Percentiles rank a stretch among this genome's conserved stretches.
Evolutionary conservation across 2,888 invertebrate genomes (phyloP).

Genomic region (Melipona bicolor): DNA sequence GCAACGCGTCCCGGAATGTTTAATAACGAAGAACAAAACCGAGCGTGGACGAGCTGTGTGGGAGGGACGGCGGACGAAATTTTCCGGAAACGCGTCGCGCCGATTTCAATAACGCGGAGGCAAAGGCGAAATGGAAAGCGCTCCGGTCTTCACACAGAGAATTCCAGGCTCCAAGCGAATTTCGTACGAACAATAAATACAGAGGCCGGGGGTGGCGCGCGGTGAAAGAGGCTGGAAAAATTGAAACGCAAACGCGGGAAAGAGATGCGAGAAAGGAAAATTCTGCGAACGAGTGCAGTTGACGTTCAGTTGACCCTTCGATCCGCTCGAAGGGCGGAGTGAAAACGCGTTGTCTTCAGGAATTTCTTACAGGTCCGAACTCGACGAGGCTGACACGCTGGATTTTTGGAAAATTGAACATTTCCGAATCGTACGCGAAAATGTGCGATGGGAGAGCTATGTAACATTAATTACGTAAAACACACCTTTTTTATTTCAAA

Average conservation of each 20-base stretch:
- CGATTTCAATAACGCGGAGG: conserved; percentile 64
- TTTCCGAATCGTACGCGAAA: too few relatives aligned
- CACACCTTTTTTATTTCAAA: too few relatives aligned
- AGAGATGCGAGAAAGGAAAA: background rate
- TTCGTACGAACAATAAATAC: conserved; percentile 74
- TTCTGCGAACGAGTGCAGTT: background rate
- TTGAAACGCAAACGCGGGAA: conserved; percentile 1
- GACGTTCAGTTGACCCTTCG: background rate
- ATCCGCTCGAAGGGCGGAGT: background rate
- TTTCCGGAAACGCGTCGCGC: conserved; percentile 52
- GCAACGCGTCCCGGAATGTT: conserved; percentile 62
- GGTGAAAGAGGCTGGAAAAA: conserved; percentile 3
- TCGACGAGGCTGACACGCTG: too few relatives aligned
- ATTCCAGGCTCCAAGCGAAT: conserved; percentile 65
- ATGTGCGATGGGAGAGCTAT: too few relatives aligned
- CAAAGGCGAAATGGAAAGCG: conserved; percentile 42
- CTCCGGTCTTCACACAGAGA: background rate
- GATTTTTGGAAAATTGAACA: too few relatives aligned
- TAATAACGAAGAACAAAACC: conserved; percentile 64
- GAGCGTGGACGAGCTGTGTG: background rate
- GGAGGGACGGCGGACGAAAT: conserved; percentile 7
- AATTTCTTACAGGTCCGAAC: too few relatives aligned
- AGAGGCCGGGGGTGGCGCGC: conserved; percentile 31
- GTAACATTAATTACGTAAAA: too few relatives aligned
- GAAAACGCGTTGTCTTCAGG: too few relatives aligned